Percentiles rank a stretch among this genome's conserved stretches.
Conservation (phyloP, 1,140 invertebrate species). For the Pomacea maculata region DNA sequence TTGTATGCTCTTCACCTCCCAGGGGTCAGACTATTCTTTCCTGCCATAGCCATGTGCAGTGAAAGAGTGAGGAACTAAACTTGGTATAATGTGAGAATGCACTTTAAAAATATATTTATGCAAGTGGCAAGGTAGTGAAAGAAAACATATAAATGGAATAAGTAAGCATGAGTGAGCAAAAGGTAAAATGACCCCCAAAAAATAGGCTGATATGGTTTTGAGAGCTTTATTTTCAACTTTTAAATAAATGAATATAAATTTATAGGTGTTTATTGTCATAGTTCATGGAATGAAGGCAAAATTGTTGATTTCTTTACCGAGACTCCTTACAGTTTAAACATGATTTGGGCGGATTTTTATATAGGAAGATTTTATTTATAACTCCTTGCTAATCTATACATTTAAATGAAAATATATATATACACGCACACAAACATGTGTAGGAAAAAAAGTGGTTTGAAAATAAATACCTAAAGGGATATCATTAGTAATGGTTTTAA, state of each 20-base stretch:
- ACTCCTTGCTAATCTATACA: no score
- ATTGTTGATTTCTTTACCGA: no score
- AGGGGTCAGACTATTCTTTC: no score
- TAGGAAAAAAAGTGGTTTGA: no score
- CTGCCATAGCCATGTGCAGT: not conserved
- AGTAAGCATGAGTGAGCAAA: not conserved
- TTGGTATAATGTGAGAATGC: not conserved
- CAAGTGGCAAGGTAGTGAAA: not conserved
- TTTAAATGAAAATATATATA: no score
- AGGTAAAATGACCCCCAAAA: not conserved
- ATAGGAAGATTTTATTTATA: no score
- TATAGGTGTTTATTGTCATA: not conserved
- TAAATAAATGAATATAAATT: not conserved
- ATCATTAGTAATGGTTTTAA: no score
- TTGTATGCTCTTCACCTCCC: no score
- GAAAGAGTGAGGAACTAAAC: not conserved
- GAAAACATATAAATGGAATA: not conserved
- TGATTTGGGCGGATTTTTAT: no score
- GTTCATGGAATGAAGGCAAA: not conserved
- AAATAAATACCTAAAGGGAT: no score
- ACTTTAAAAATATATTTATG: not conserved
- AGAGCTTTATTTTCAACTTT: not conserved
- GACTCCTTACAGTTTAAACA: no score
- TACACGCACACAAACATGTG: no score
- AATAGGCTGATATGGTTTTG: not conserved